These are phyloP conservation scores for Campylomormyrus tamandua DNA, from an alignment of 2,113 vertebrate species.

Conservation along the genomic window DNA sequence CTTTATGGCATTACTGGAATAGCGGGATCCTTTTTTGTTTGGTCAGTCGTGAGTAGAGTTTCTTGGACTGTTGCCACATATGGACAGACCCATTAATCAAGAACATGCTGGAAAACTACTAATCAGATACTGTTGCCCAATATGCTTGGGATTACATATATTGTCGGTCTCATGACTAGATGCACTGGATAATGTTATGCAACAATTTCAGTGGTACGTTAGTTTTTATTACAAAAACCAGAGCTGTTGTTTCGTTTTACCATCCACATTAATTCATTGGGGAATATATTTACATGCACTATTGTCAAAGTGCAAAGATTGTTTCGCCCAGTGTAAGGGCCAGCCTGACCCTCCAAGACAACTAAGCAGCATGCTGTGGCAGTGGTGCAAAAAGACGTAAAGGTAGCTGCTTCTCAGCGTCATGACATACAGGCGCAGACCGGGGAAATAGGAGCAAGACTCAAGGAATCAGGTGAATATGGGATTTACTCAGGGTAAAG, in stretches of 20 bases:
- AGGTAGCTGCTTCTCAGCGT: neutral
- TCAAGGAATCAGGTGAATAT: no score
- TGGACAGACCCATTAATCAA: conserved; percentile 28
- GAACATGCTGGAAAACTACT: conserved; percentile 10
- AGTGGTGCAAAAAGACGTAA: neutral
- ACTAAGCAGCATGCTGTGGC: neutral
- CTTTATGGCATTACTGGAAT: neutral
- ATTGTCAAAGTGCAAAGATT: neutral
- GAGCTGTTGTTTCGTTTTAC: neutral
- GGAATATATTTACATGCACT: no score
- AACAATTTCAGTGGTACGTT: neutral
- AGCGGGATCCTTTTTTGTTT: neutral
- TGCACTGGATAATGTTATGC: neutral
- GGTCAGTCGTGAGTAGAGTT: neutral
- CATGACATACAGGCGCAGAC: no score
- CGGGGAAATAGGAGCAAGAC: no score
- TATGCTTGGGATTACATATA: neutral
- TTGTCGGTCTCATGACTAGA: conserved; percentile 28
- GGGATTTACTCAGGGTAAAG: no score
- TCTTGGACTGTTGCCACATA: neutral
- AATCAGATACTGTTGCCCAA: conserved; percentile 7
- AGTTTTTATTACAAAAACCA: neutral
- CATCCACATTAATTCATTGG: neutral
- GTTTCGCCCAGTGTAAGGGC: neutral
- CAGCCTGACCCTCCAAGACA: neutral